These are phyloP conservation scores for Gallinago undulata DNA, from an alignment of 2,113 vertebrate genomes.

Conservation along the genomic window DNA sequence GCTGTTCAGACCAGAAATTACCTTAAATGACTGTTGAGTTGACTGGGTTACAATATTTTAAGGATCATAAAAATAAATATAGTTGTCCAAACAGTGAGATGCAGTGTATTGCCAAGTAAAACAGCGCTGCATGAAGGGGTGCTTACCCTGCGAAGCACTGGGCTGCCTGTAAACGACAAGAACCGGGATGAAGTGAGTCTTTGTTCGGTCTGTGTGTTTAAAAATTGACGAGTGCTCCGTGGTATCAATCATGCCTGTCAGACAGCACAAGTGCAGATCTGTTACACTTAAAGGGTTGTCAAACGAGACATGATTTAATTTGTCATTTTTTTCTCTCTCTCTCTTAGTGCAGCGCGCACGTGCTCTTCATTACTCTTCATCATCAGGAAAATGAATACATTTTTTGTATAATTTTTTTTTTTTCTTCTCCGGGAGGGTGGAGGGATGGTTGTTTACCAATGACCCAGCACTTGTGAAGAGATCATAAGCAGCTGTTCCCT, in stretches of 20 bases:
- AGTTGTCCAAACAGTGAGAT: constrained; percentile 70
- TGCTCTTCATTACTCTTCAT: constrained; percentile 73
- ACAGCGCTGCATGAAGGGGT: constrained; percentile 51
- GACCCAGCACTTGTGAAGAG: constrained; percentile 72
- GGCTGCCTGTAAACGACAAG: constrained; percentile 20
- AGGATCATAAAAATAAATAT: constrained; percentile 78
- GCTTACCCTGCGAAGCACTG: constrained; percentile 32
- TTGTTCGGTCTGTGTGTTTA: constrained; percentile 77
- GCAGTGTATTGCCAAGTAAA: constrained; percentile 69
- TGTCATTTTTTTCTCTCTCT: constrained; percentile 64
- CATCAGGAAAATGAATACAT: constrained; percentile 68
- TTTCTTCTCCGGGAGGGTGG: neutral
- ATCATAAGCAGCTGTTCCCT: constrained; percentile 72
- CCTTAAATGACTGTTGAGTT: constrained; percentile 74
- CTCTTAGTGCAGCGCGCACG: constrained; percentile 37
- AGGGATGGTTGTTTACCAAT: constrained; percentile 68
- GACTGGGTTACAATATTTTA: constrained; percentile 75
- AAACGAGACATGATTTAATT: constrained; percentile 79
- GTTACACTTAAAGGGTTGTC: constrained; percentile 74
- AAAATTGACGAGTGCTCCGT: constrained; percentile 73
- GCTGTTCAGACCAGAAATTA: constrained; percentile 75
- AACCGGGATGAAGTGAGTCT: constrained; percentile 70
- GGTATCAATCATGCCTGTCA: constrained; percentile 77
- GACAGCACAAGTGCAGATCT: constrained; percentile 75
- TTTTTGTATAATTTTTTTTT: constrained; percentile 64